Conservation (phyloP, 2,797 vertebrate species). For the Pantherophis alleghaniensis region DNA sequence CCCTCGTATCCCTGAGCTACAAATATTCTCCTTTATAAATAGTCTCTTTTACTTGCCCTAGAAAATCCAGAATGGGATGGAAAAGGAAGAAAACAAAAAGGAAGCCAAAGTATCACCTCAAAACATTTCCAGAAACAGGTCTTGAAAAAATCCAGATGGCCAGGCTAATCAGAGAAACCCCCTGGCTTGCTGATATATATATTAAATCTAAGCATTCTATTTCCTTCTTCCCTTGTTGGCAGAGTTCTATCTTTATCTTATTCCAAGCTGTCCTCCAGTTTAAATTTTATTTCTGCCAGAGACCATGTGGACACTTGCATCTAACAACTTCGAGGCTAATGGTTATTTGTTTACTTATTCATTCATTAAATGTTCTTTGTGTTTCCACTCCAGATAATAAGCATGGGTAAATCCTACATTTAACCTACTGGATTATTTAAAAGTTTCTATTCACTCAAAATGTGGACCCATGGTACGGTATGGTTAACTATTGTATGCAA, state of each 20-base stretch:
- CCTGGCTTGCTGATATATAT: conserved; percentile 37
- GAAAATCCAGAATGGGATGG: conserved; percentile 50
- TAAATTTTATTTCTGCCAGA: conserved; percentile 50
- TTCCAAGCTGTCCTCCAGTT: conserved; percentile 62
- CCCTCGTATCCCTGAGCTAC: neutral
- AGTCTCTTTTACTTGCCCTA: conserved; percentile 35
- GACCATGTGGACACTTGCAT: conserved; percentile 23
- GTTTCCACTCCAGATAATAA: neutral
- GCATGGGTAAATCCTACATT: neutral
- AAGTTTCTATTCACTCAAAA: neutral
- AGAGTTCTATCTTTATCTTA: conserved; percentile 47
- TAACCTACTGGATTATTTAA: neutral
- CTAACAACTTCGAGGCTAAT: conserved; percentile 3
- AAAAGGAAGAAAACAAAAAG: conserved; percentile 8
- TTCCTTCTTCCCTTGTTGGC: conserved; percentile 19
- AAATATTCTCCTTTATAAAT: neutral
- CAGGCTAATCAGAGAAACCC: conserved; percentile 56
- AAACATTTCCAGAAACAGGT: conserved; percentile 26
- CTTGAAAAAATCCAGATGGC: conserved; percentile 63
- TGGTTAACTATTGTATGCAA: neutral
- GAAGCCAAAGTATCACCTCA: neutral
- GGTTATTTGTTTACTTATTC: neutral
- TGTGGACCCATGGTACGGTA: neutral
- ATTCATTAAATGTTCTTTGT: neutral
- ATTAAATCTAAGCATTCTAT: conserved; percentile 47